These are phyloP conservation scores for Euphonia xanthogaster DNA, from an alignment of 2,797 vertebrate species.

Conservation along the genomic window DNA sequence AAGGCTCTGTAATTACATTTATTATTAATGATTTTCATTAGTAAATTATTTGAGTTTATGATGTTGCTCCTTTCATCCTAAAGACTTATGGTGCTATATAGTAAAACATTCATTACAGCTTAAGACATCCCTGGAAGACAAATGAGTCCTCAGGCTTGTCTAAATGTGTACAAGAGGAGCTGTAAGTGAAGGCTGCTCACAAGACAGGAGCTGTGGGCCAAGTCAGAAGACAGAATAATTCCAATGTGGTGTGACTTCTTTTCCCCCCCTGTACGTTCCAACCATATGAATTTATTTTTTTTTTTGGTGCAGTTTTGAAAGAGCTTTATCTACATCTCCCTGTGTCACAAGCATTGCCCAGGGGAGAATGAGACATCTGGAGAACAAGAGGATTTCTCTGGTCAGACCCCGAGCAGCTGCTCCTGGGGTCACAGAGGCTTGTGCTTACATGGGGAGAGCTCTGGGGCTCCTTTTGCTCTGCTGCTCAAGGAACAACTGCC, in stretches of 20 bases:
- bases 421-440: neutral
- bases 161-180: neutral
- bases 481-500: accelerated
- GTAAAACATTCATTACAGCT: neutral
- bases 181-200: neutral
- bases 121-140: neutral
- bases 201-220: neutral
- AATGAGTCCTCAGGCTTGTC: neutral
- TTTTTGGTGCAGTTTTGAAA: neutral
- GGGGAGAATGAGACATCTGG: neutral
- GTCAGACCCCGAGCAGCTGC: neutral
- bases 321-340: neutral
- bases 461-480: neutral
- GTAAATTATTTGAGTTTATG: neutral
- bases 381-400: neutral
- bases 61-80: neutral
- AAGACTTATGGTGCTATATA: neutral
- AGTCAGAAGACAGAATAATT: neutral
- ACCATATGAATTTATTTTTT: neutral
- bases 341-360: neutral
- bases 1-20: neutral
- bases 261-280: accelerated
- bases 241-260: neutral
- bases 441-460: accelerated
- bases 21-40: constrained; percentile 7